These are phyloP conservation scores for Himalopsyche japonica DNA, from an alignment of 2,888 invertebrate species.

Conservation along the genomic window DNA sequence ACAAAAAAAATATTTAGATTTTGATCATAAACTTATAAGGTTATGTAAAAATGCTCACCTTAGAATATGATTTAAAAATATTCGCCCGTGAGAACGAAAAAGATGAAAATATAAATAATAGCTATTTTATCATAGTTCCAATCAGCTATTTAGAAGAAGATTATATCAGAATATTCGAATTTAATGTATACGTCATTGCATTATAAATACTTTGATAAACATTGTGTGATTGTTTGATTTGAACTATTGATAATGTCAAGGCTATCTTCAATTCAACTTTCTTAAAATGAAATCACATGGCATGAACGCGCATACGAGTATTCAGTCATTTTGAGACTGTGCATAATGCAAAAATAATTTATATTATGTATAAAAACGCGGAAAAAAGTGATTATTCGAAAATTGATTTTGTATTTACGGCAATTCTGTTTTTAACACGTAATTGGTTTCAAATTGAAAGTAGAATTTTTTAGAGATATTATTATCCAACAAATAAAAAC, in stretches of 20 bases:
- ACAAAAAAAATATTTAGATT: background rate
- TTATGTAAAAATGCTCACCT: background rate
- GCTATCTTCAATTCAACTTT: constrained; percentile 26
- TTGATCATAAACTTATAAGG: background rate
- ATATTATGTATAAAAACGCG: background rate
- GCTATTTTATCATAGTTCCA: background rate
- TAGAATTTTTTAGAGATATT: background rate
- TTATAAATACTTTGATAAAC: constrained; percentile 26
- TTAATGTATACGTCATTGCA: constrained; percentile 10
- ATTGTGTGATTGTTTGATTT: constrained; percentile 18
- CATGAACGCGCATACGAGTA: background rate
- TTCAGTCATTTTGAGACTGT: background rate
- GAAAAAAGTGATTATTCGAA: background rate
- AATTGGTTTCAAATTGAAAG: background rate
- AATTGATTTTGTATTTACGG: background rate
- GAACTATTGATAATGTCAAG: constrained; percentile 31
- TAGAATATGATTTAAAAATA: background rate
- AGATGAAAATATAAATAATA: background rate
- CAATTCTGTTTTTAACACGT: background rate
- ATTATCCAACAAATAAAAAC: background rate
- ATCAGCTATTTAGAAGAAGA: background rate
- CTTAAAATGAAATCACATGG: background rate
- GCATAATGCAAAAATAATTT: background rate
- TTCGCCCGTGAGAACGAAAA: background rate
- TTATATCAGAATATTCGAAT: background rate